These are phyloP conservation scores for Nanorana parkeri DNA, from an alignment of 2,113 vertebrate species.

Conservation along the genomic window DNA sequence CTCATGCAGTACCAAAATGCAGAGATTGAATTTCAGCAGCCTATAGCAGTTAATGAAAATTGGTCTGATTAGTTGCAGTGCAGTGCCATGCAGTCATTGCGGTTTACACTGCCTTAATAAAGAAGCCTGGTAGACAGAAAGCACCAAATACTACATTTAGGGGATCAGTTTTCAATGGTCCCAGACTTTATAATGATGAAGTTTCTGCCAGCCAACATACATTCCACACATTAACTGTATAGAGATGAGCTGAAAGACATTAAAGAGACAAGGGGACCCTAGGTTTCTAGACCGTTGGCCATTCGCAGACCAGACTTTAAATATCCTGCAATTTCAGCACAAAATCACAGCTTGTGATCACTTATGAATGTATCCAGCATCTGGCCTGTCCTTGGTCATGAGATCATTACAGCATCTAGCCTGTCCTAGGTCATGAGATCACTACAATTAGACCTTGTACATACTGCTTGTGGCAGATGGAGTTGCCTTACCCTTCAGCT, in stretches of 20 bases:
- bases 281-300: not conserved
- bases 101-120: no score
- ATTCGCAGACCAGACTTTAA: not conserved
- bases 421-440: not conserved
- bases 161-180: not conserved
- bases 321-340: not conserved
- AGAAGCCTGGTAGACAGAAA: no score
- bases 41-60: no score
- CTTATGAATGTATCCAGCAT: constrained; percentile 29
- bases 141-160: constrained; percentile 1
- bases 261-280: not conserved
- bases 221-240: constrained; percentile 22
- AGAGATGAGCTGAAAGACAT: not conserved
- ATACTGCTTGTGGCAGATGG: no score
- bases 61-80: no score
- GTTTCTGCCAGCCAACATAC: constrained; percentile 28
- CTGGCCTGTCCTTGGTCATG: not conserved
- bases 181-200: not conserved
- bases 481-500: no score
- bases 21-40: no score
- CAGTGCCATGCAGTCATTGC: no score
- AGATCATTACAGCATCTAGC: constrained; percentile 6
- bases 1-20: no score
- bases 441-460: no score
- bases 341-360: not conserved